Base-by-base conservation (phyloP, 2,888 invertebrate genomes). In the Noctua janthina region DNA sequence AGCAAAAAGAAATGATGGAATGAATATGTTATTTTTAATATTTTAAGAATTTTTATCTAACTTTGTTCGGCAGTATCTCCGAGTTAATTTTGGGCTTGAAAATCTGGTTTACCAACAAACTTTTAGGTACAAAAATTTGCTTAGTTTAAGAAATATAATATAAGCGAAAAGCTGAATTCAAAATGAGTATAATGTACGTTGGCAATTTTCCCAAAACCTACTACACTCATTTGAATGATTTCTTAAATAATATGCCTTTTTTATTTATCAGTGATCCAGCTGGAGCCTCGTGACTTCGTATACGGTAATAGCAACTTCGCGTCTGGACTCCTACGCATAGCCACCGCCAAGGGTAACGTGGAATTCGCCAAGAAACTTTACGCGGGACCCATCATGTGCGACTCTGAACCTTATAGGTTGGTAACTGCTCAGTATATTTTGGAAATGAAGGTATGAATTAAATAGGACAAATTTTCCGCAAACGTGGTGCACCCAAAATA, bases 291-390 rank as follows among this genome's bases (percentile, higher is more conserved):
- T 15, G 96, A 97, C 74, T 97, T 97, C 64, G 94, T 96, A 17
- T 98, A 98, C 90, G 98, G 98, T 0, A 83, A 93, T 20, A 94
- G 94, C 84, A 96, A 96, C 87, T 97, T 97, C 84, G 96, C 97
- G 2, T 98, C 98, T 0, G 98, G 98, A 0, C 97, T 98, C 91
- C 97, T 99, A 64, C 97, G 98, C 71, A 95, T 99, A 23, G 98
- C 98, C 1, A 97, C 97, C 88, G 95, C 97, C 0, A 97, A 97
- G 39, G 98, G 98, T 35, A 98, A 98, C 93, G 91, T 90, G 82
- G 96, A 93, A 76, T 94, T 77, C 71, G 91, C 91, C 79, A 97
- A 92, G 90, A 96, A 89, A 66, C 88, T 96, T 43, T 92, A 94
- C 35, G 97, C 92, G 1, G 96, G 96, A 23, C 95, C 96, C 1